Base-by-base conservation (phyloP, 2,888 invertebrate genomes). In the Lasius platythorax region DNA sequence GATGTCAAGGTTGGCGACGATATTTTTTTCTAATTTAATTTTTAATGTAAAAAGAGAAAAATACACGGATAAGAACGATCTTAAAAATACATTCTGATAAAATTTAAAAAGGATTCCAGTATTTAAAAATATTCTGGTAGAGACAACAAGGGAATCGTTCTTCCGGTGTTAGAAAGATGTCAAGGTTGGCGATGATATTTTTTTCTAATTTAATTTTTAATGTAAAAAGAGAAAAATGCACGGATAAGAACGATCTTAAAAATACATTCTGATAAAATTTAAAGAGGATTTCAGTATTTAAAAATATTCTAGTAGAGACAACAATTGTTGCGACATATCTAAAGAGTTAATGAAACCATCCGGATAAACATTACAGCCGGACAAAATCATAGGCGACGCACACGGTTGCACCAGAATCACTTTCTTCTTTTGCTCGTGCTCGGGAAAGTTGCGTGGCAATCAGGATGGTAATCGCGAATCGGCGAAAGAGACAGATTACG, bases 371-470 rank as follows among this genome's bases (percentile, higher is more conserved):
- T 75, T 75, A 15, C 63, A 33, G 28, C 15, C 30, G 30, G 9
- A 2, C 23, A 33, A 23, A 63, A 46, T 30, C 30, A 30, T 43
- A 30, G 40, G 3, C 63, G n/a, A 23, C 33, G 8, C 73, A 33
- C 15, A 33, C 37, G 56, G 40, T 72, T 23, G 23, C 46, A 37
- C 46, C 33, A 15, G 33, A 50, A 50, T 64, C 33, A 50, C n/a
- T 46, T 75, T 50, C 46, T 50, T 8, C 15, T 12, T 23, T 33
- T 23, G 6, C 40, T 73, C 28, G 18, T 18, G 46, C 23, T 23
- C 63, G 63, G 33, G 46, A 75, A 75, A 75, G 63, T 63, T 63
- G 23, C 46, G 46, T 75, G 46, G 46, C 46, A 73, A 64, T 46
- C 12, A 5, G 37, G 61, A 6, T 30, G n/a, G 4, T 28, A 61